A percentile compares a stretch with the other conserved stretches of the same genome.
These are phyloP conservation scores for Mythimna ferrago DNA, from an alignment of 2,888 invertebrate genomes.

Conservation along the genomic window DNA sequence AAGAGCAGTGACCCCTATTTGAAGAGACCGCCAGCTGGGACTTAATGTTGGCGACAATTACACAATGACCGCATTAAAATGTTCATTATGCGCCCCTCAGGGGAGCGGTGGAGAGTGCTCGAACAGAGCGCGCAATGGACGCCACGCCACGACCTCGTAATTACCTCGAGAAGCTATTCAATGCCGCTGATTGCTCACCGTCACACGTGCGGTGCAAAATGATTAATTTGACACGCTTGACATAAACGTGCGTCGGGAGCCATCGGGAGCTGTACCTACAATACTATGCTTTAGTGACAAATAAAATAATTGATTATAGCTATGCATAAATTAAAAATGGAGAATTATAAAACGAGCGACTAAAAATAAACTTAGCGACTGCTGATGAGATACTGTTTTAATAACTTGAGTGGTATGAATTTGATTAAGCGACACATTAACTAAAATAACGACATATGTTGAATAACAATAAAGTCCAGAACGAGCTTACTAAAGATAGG, in stretches of 20 bases:
- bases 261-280: not conserved
- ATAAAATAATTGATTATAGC: not conserved
- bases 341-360: too few relatives aligned
- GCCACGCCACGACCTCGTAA: conserved; percentile 17
- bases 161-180: conserved; percentile 38
- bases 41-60: conserved; percentile 32
- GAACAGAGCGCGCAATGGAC: conserved; percentile 13
- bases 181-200: conserved; percentile 48
- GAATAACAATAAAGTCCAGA: too few relatives aligned
- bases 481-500: too few relatives aligned
- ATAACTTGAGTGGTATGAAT: too few relatives aligned
- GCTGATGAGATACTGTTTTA: too few relatives aligned
- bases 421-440: too few relatives aligned
- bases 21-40: conserved; percentile 19
- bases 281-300: not conserved
- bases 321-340: not conserved
- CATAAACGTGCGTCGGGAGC: not conserved
- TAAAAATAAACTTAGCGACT: too few relatives aligned
- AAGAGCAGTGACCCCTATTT: conserved; percentile 25
- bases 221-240: conserved; percentile 26
- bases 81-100: conserved; percentile 33
- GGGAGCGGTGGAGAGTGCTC: conserved; percentile 20
- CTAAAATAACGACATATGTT: too few relatives aligned
- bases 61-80: conserved; percentile 31
- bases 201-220: conserved; percentile 17